Evolutionary conservation across 92 coral and sea anemone genomes (phyloP).

Genomic region (Montipora capitata): DNA sequence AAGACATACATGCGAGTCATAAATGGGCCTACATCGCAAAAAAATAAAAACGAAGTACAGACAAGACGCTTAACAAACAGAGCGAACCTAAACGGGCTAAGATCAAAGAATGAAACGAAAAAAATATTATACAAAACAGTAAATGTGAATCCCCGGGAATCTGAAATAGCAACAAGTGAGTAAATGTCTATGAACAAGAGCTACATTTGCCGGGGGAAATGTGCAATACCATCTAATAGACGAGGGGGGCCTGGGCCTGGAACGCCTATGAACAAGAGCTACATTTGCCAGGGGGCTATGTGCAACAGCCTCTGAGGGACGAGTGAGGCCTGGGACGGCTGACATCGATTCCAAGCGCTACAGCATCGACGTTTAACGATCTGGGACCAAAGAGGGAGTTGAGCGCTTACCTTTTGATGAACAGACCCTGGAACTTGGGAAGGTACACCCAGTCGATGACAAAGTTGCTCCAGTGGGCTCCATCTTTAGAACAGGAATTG

Average conservation of each 20-base stretch:
- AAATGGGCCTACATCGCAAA: not conserved
- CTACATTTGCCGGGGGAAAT: no score
- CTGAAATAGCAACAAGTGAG: no score
- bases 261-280: constrained; percentile 3
- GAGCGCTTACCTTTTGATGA: constrained; percentile 9
- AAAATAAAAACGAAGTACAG: not conserved
- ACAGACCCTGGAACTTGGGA: constrained; percentile 16
- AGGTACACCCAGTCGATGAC: constrained; percentile 38
- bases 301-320: not conserved
- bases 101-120: constrained; percentile 14
- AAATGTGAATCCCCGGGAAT: not conserved
- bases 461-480: constrained; percentile 41
- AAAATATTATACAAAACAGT: not conserved
- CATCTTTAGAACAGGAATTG: constrained; percentile 7
- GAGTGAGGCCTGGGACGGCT: constrained; percentile 25
- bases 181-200: not conserved
- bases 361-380: not conserved
- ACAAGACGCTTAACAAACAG: constrained; percentile 3
- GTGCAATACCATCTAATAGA: no score
- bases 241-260: no score
- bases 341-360: constrained; percentile 4
- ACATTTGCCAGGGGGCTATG: constrained; percentile 15
- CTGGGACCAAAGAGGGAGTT: constrained; percentile 18
- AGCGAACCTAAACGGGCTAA: constrained; percentile 25
- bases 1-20: constrained; percentile 6